Evolutionary conservation across 2,113 vertebrate genomes (phyloP), one percentile per base, ranked within the genome.

Genomic region (Elgaria multicarinata): DNA sequence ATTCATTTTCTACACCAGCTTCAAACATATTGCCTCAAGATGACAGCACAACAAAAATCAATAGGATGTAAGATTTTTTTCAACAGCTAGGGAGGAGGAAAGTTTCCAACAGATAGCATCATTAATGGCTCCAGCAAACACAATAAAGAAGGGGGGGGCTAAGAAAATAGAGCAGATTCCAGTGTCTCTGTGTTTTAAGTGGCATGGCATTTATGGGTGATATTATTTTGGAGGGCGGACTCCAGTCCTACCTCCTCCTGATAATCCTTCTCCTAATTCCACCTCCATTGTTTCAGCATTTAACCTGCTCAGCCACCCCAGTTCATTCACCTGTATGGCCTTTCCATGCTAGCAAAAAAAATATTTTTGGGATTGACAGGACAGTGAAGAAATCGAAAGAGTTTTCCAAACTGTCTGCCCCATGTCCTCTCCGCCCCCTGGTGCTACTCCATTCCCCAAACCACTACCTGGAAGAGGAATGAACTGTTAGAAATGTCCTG

Each of bases 1-100:
- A n/a, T 69, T 31, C 33, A 92, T 85, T 50, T 89, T 86, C 82
- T 71, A 42, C 0, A 67, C 87, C 92, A 44, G 62, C 62, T 80
- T 82, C 7, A 16, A 12, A 58, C 50, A 88, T 62, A 69, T 88
- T 85, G 46, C 12, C 39, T 62, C 3, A 85, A 18, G 1, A 83
- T 86, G 83, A 62, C 2, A 90, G 58, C 33, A 16, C 0, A 31
- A 28, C 50, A 89, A 36, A 33, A 20, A 58, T 12, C 46, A 71
- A 53, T 0, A 90, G 72, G 0, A 93, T 36, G 64, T 2, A 50
- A 20, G 13, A 87, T 62, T 89, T 85, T n/a, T 14, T 72, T 85
- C 71, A 42, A 79, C 4, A 18, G 22, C 42, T 83, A 42, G 58
- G 55, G 22, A 75, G 46, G 31, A 28, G 66, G 5, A 16, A 33